A percentile compares a stretch with the other conserved stretches of the same genome.
Evolutionary conservation across 2,888 invertebrate species (phyloP).

Genomic region (Imbricaverruca yamaguchii): DNA sequence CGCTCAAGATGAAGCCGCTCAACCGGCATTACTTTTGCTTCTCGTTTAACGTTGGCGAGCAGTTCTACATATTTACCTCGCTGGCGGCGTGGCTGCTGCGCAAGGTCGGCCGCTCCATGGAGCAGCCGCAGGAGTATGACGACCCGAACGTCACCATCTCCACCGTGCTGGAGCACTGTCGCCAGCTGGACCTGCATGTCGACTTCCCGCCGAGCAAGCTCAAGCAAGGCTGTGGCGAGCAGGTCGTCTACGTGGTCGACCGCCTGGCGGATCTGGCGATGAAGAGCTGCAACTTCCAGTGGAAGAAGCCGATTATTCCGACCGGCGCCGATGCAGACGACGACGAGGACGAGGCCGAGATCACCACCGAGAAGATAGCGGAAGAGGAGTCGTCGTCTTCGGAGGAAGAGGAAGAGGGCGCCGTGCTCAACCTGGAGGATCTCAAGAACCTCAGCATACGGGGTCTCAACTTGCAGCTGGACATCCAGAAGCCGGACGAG

Average conservation of each 20-base stretch:
- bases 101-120: conserved; percentile 72
- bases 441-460: conserved; percentile 50
- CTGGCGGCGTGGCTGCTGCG: conserved; percentile 90
- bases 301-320: conserved; percentile 27
- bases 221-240: conserved; percentile 86
- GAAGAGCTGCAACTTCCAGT: conserved; percentile 48
- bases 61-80: conserved; percentile 87
- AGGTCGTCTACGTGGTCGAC: conserved; percentile 78
- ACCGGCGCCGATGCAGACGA: conserved; percentile 23
- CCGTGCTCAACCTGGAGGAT: neutral
- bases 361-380: conserved; percentile 48
- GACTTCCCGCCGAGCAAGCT: conserved; percentile 89
- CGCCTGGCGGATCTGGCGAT: conserved; percentile 75
- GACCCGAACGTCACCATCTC: conserved; percentile 91
- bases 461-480: conserved; percentile 51
- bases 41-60: conserved; percentile 61
- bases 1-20: conserved; percentile 77
- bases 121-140: conserved; percentile 90
- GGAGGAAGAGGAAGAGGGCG: conserved; percentile 55
- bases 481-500: conserved; percentile 42
- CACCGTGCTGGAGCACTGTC: conserved; percentile 69
- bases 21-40: conserved; percentile 51
- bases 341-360: conserved; percentile 28
- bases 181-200: conserved; percentile 60
- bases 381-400: conserved; percentile 61